Conservation (phyloP, 92 coral and sea anemone genomes). For the Epizoanthus illoricatus region DNA sequence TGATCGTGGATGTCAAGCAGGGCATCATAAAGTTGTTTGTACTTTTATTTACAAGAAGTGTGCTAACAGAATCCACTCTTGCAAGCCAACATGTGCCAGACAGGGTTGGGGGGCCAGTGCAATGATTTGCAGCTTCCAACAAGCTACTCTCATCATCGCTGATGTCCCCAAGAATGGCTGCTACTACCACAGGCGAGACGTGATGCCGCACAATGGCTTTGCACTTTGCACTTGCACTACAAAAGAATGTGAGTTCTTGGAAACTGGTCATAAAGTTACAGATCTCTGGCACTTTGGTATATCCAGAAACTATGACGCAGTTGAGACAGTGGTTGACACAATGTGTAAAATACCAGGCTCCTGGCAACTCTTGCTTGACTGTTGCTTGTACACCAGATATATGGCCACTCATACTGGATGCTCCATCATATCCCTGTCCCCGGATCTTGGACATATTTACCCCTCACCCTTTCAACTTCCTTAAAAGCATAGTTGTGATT, state of each 20-base stretch:
- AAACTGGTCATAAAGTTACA: constrained; percentile 56
- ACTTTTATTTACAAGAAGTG: constrained; percentile 32
- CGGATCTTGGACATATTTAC: constrained; percentile 33
- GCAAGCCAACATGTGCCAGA: constrained; percentile 53
- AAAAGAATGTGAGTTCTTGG: constrained; percentile 50
- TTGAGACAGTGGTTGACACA: constrained; percentile 27
- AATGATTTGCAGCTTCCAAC: constrained; percentile 37
- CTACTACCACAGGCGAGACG: constrained; percentile 31
- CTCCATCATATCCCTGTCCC: constrained; percentile 35
- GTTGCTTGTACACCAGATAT: constrained; percentile 17
- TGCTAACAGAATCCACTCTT: constrained; percentile 45
- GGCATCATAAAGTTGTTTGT: constrained; percentile 43
- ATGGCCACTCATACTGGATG: constrained; percentile 24
- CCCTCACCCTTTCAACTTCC: constrained; percentile 21
- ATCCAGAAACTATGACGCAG: constrained; percentile 19
- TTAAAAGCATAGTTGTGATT: constrained; percentile 35
- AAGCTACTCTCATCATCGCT: constrained; percentile 31
- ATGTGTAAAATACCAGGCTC: constrained; percentile 30
- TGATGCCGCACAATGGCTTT: constrained; percentile 40
- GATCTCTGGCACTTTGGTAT: constrained; percentile 32
- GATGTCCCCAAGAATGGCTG: constrained; percentile 45
- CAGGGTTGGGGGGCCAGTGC: constrained; percentile 46
- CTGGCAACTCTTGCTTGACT: constrained; percentile 29
- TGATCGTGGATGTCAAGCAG: constrained; percentile 45
- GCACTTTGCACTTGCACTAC: constrained; percentile 50